Evolutionary conservation across 2,113 vertebrate genomes (phyloP), one percentile per base, ranked within the genome.

Genomic region (Xiphorhynchus elegans): DNA sequence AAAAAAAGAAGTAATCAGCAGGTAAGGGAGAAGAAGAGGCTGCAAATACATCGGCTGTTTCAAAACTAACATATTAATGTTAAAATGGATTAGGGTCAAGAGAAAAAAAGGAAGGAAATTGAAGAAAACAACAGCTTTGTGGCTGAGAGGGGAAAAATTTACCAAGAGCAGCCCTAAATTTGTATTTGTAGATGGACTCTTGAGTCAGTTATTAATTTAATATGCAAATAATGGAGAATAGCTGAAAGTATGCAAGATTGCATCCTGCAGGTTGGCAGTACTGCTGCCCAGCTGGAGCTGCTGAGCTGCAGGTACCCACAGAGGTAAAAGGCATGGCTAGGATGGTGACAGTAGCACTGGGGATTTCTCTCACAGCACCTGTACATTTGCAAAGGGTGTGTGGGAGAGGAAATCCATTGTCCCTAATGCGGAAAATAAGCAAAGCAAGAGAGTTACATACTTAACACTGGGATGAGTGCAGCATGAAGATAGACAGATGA

Each of bases 291-390:
- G 31, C 55, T 69, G 76, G 42, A 87, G 76, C 63, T 69, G 69
- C 84, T 49, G 37, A 82, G 83, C 83, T 75, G 84, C 93, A 93
- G 53, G 62, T 37, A 64, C 40, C 21, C 42, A 29, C 33, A 37
- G 63, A 47, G 55, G 29, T 50, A 68, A 75, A 84, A 91, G 44
- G 59, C 63, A 21, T 33, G 0, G 0, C 72, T 21, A 39, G 47
- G 86, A 56, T 1, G 0, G 40, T 0, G 0, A 29, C 28, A 14
- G 35, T 9, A 50, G 46, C 1, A 0, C 77, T 1, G 2, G 62
- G 21, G 40, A 6, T 23, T 80, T 77, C 31, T 87, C 50, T 59
- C 44, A 37, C 50, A 67, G 47, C 2, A 10, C 40, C 58, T 53
- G 39, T 29, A 11, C 17, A 3, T 87, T 55, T 84, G 33, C 11